Evolutionary conservation across 2,113 vertebrate genomes (phyloP).

Genomic region (Neodontobutis hainanensis): DNA sequence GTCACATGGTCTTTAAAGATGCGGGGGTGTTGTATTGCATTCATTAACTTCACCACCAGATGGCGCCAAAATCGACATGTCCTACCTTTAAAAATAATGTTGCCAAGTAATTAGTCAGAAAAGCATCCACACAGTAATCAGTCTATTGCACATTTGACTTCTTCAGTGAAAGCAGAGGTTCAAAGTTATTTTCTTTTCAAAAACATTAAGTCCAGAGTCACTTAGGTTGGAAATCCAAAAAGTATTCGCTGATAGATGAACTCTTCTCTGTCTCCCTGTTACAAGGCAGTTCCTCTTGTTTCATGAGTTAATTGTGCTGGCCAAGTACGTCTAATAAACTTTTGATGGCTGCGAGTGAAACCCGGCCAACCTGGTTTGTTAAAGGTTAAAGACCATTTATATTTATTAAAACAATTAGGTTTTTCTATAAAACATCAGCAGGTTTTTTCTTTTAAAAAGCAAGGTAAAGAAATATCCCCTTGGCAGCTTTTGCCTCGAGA

Average conservation of each 20-base stretch:
- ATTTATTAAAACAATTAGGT: constrained; percentile 46
- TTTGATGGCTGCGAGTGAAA: constrained; percentile 19
- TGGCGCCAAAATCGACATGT: not conserved
- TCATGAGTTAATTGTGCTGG: constrained; percentile 46
- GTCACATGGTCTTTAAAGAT: too few species aligned
- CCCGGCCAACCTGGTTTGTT: constrained; percentile 39
- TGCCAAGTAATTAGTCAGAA: constrained; percentile 37
- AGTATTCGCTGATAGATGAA: constrained; percentile 3
- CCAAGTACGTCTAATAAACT: constrained; percentile 43
- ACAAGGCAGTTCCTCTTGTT: constrained; percentile 38
- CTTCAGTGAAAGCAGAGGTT: constrained; percentile 41
- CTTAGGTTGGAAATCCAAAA: constrained; percentile 24
- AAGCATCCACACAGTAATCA: constrained; percentile 48
- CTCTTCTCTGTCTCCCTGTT: constrained; percentile 10
- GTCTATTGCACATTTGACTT: constrained; percentile 66
- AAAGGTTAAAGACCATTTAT: constrained; percentile 51
- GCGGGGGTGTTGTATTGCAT: not conserved
- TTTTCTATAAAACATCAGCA: constrained; percentile 69
- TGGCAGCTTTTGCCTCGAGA: constrained; percentile 51
- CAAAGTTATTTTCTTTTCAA: constrained; percentile 21
- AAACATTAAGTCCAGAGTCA: not conserved
- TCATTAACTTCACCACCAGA: not conserved
- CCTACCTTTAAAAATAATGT: constrained; percentile 20
- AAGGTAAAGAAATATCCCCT: constrained; percentile 60
- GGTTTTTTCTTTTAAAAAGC: constrained; percentile 67